Conservation (phyloP, 2,797 vertebrate species). For the Pangasius krempfi region DNA sequence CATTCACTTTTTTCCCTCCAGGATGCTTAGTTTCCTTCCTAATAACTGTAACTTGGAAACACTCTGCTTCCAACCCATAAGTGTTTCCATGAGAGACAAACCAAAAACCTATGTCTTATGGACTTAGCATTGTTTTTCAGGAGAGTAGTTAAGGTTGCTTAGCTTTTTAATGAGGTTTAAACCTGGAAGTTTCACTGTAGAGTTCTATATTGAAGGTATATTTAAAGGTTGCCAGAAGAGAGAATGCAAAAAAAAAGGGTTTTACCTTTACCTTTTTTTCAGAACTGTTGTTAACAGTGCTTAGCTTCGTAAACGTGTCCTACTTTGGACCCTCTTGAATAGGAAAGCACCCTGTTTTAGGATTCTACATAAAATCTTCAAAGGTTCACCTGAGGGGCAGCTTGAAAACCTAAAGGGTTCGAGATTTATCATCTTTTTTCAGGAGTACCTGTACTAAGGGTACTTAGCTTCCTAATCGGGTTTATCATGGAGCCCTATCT, state of each 20-base stretch:
- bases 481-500: neutral
- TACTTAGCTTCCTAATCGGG: neutral
- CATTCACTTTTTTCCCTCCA: neutral
- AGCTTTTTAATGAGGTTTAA: neutral
- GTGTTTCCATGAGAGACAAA: neutral
- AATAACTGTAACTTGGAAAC: neutral
- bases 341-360: neutral
- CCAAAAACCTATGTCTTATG: neutral
- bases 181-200: neutral
- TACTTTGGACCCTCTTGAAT: neutral
- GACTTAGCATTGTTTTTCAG: neutral
- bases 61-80: neutral
- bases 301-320: neutral
- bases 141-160: neutral
- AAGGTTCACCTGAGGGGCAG: neutral
- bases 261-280: neutral
- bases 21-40: neutral
- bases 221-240: neutral
- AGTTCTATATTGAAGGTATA: neutral
- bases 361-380: neutral
- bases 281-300: neutral
- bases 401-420: neutral
- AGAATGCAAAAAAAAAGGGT: neutral
- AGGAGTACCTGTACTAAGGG: neutral
- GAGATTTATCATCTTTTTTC: neutral